These are phyloP conservation scores for Orius insidiosus DNA, from an alignment of 1,140 invertebrate species.

Conservation along the genomic window DNA sequence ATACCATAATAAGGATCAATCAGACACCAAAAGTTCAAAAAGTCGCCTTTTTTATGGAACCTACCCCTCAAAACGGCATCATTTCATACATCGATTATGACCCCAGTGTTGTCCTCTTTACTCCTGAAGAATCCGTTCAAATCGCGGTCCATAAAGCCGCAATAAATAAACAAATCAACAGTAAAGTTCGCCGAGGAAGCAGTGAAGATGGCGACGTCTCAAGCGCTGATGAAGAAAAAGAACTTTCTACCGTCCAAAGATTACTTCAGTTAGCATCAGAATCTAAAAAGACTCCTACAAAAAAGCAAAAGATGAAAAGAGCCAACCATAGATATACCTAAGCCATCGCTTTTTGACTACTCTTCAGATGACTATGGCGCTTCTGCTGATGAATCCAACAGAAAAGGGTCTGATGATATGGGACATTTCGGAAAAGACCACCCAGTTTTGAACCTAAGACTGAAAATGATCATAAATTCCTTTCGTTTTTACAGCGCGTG, in stretches of 20 bases:
- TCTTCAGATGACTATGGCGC: constrained; percentile 21
- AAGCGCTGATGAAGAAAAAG: constrained; percentile 20
- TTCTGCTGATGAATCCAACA: constrained; percentile 16
- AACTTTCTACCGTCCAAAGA: constrained; percentile 21
- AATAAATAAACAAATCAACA: constrained; percentile 28
- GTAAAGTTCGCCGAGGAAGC: constrained; percentile 16
- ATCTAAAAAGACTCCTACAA: constrained; percentile 29
- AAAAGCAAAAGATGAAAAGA: constrained; percentile 62
- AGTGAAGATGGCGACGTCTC: constrained; percentile 20
- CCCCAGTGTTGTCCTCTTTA: constrained; percentile 25
- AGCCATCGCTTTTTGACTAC: constrained; percentile 35
- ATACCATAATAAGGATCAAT: not conserved
- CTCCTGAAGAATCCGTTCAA: constrained; percentile 26
- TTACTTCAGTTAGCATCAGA: constrained; percentile 22
- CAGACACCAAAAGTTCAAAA: constrained; percentile 13
- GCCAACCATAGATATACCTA: constrained; percentile 77
- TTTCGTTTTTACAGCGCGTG: constrained; percentile 56
- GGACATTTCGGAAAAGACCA: not conserved
- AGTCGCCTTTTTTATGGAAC: constrained; percentile 14
- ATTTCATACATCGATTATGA: constrained; percentile 21
- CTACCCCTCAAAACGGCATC: constrained; percentile 9
- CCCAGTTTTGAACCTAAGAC: constrained; percentile 61
- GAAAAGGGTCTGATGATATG: constrained; percentile 7
- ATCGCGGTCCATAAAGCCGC: constrained; percentile 29
- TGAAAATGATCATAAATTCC: constrained; percentile 66